Conservation (phyloP, 2,888 invertebrate genomes). For the Lymantria dispar region DNA sequence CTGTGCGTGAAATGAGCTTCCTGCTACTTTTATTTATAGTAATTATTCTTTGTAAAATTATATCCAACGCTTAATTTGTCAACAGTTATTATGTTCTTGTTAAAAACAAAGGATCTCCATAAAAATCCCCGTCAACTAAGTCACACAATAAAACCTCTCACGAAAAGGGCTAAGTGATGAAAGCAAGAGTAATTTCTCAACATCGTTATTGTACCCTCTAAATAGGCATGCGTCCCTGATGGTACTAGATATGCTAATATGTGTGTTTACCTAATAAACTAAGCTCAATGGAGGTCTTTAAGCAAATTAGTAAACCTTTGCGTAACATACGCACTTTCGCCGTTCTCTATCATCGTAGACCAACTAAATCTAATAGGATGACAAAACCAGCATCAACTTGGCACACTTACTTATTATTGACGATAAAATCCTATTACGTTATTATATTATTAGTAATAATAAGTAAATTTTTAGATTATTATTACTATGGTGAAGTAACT, state of each 20-base stretch:
- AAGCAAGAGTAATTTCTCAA: slow-evolving; percentile 35
- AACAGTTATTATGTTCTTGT: slow-evolving; percentile 7
- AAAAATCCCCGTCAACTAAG: slow-evolving; percentile 19
- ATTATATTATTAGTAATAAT: too few species aligned
- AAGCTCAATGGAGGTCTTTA: slow-evolving; percentile 27
- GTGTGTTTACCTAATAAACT: slow-evolving; percentile 35
- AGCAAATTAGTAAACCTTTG: slow-evolving; percentile 36
- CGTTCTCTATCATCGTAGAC: slow-evolving; percentile 5
- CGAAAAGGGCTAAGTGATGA: slow-evolving; percentile 28
- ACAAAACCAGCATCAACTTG: neutral
- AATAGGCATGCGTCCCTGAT: slow-evolving; percentile 29
- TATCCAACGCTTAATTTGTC: slow-evolving; percentile 17
- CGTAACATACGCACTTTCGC: slow-evolving; percentile 40
- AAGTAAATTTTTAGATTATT: too few species aligned
- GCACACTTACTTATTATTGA: too few species aligned
- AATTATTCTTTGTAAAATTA: slow-evolving; percentile 6
- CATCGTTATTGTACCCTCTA: slow-evolving; percentile 40
- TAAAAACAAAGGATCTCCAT: slow-evolving; percentile 22
- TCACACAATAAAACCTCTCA: slow-evolving; percentile 24
- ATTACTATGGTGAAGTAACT: too few species aligned
- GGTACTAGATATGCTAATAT: slow-evolving; percentile 43
- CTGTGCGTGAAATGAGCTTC: too few species aligned
- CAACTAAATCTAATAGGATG: neutral
- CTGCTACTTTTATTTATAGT: neutral
- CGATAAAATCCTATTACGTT: too few species aligned